These are phyloP conservation scores for Diceros bicornis DNA, from an alignment of 2,797 vertebrate genomes.

Conservation along the genomic window DNA sequence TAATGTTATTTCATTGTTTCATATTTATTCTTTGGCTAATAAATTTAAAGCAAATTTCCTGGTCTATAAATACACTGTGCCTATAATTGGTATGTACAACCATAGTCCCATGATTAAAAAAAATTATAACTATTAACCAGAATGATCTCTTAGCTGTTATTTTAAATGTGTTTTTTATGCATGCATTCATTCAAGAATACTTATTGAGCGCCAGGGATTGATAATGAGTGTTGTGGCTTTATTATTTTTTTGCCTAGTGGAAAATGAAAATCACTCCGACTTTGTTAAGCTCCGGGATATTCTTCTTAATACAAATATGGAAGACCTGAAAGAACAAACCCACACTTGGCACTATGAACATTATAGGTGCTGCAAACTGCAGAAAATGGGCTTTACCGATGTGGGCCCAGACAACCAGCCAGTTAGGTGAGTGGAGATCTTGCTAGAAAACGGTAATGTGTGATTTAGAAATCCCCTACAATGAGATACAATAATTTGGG, in stretches of 20 bases:
- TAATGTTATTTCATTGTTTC: neutral
- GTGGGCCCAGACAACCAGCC: slow-evolving; percentile 93
- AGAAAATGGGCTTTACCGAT: slow-evolving; percentile 95
- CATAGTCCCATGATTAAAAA: neutral
- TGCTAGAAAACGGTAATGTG: neutral
- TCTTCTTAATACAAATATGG: slow-evolving; percentile 97
- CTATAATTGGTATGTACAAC: neutral
- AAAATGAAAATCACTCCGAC: slow-evolving; percentile 97
- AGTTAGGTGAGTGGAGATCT: slow-evolving; percentile 91
- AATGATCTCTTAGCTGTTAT: neutral
- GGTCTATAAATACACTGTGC: neutral
- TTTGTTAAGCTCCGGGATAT: slow-evolving; percentile 96
- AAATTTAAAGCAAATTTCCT: slow-evolving; percentile 43
- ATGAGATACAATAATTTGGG: neutral
- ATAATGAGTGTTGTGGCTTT: neutral
- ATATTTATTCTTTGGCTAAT: neutral
- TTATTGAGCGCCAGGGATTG: neutral
- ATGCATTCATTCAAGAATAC: neutral
- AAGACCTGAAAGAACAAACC: slow-evolving; percentile 96
- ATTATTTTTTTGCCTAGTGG: slow-evolving; percentile 91
- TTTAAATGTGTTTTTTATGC: neutral
- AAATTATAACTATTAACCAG: neutral
- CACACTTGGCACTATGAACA: slow-evolving; percentile 94
- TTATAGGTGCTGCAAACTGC: slow-evolving; percentile 94
- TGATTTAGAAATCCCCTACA: neutral